phyloP scores from a whole-genome alignment of 2,113 vertebrate genomes.

The Xiphophorus hellerii region DNA sequence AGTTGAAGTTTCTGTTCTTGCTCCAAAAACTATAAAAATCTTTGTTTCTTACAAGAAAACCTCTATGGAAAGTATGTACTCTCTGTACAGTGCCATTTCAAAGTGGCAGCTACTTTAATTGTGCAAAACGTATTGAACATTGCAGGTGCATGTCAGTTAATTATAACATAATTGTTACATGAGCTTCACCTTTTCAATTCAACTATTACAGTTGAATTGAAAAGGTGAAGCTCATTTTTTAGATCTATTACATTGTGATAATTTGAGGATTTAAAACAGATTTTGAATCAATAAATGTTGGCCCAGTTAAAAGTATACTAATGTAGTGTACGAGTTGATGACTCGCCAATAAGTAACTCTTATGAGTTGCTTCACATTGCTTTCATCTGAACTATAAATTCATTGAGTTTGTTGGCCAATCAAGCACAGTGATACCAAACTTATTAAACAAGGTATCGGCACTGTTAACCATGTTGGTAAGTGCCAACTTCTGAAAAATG shows the following conservation, averaged over 20 bases:
- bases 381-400: too few relatives aligned
- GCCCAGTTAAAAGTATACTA: neutral
- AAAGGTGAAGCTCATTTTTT: neutral
- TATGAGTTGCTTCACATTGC: neutral
- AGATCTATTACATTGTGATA: neutral
- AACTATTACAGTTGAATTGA: neutral
- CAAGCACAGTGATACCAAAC: too few relatives aligned
- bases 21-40: slow-evolving; percentile 10
- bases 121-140: neutral
- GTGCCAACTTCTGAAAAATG: too few relatives aligned
- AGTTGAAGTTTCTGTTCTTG: slow-evolving; percentile 17
- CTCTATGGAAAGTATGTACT: neutral
- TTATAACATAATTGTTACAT: neutral
- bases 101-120: slow-evolving; percentile 69
- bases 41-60: slow-evolving; percentile 2
- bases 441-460: too few relatives aligned
- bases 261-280: neutral
- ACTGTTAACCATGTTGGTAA: too few relatives aligned
- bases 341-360: neutral
- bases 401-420: too few relatives aligned
- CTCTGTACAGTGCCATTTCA: slow-evolving; percentile 27
- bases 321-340: neutral
- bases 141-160: neutral
- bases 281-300: neutral
- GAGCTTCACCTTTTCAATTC: too few relatives aligned